A percentile compares a stretch with the other conserved stretches of the same genome.
These are phyloP conservation scores for Channa maculata DNA, from an alignment of 2,113 vertebrate genomes.

Conservation along the genomic window DNA sequence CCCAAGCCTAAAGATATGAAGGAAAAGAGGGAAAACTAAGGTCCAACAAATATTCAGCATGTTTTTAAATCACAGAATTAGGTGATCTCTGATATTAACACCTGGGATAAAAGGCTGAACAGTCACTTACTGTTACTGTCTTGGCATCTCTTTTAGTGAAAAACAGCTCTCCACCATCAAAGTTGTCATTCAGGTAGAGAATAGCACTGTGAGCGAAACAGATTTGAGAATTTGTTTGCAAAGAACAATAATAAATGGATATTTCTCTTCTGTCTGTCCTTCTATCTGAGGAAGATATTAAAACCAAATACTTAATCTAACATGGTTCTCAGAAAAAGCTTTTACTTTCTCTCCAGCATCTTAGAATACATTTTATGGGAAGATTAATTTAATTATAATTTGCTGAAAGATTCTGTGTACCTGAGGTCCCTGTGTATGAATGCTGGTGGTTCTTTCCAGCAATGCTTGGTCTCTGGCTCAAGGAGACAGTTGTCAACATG, in stretches of 20 bases:
- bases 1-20: conserved; percentile 84
- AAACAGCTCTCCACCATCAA: conserved; percentile 93
- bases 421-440: conserved; percentile 95
- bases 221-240: neutral
- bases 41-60: neutral
- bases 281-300: neutral
- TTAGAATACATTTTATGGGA: neutral
- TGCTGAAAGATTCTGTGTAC: conserved; percentile 62
- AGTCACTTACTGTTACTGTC: conserved; percentile 88
- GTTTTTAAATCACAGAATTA: neutral
- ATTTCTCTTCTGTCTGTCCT: neutral
- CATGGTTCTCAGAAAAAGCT: neutral
- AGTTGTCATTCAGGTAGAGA: conserved; percentile 95
- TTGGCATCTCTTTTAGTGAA: conserved; percentile 92
- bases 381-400: neutral
- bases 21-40: neutral
- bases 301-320: neutral
- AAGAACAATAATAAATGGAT: neutral
- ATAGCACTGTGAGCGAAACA: conserved; percentile 84
- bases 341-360: neutral
- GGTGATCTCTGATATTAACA: neutral
- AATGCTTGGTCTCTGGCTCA: conserved; percentile 92
- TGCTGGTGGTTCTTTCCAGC: conserved; percentile 94
- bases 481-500: conserved; percentile 97
- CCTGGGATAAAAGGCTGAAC: neutral